Percentiles rank a stretch among this genome's conserved stretches.
Conservation (phyloP, 2,113 vertebrate species). For the Gymnobelideus leadbeateri region DNA sequence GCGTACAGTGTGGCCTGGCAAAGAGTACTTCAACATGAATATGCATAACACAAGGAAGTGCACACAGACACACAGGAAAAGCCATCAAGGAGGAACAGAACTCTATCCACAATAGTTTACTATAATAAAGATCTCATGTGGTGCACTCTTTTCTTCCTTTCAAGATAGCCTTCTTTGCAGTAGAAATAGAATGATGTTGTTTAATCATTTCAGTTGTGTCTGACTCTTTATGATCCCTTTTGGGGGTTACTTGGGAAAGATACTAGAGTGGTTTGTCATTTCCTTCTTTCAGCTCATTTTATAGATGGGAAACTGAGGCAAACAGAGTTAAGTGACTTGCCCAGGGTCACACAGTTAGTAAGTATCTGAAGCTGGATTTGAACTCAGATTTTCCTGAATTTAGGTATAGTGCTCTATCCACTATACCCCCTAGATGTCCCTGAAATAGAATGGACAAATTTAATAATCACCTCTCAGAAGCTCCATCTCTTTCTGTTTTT, state of each 20-base stretch:
- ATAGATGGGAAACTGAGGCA: too few species aligned
- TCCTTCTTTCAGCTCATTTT: too few species aligned
- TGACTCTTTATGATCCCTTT: neutral
- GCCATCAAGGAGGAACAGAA: neutral
- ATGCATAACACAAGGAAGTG: neutral
- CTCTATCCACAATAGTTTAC: neutral
- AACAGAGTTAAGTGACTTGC: too few species aligned
- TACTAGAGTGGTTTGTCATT: too few species aligned
- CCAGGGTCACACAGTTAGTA: too few species aligned
- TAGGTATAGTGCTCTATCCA: too few species aligned
- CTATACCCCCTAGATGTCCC: too few species aligned
- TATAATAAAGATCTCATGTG: neutral
- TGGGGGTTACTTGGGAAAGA: too few species aligned
- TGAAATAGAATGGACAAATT: neutral
- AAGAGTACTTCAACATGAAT: neutral
- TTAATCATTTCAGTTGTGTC: neutral
- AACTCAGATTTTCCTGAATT: too few species aligned
- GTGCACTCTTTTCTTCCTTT: neutral
- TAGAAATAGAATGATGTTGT: neutral
- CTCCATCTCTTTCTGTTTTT: neutral
- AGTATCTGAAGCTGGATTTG: too few species aligned
- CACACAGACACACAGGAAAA: neutral
- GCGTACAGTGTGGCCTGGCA: neutral
- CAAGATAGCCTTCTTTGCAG: neutral
- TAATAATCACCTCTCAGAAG: neutral